A percentile compares a stretch with the other conserved stretches of the same genome.
Conservation (phyloP, 2,797 vertebrate species). For the Artibeus lituratus region DNA sequence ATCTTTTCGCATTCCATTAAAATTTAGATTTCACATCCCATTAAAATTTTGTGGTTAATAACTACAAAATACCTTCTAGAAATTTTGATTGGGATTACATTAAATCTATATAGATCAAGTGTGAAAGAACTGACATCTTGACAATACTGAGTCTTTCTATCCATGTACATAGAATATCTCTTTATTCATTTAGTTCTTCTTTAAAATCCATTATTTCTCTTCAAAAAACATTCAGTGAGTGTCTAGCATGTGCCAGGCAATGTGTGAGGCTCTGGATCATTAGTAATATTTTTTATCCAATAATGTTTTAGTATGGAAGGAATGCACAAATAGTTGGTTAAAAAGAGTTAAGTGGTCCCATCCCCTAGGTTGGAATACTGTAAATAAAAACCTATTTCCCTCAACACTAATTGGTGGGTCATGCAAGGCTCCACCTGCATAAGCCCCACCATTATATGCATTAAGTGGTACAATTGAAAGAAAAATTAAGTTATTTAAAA, state of each 20-base stretch:
- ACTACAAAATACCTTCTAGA: neutral
- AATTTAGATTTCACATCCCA: neutral
- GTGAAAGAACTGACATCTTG: neutral
- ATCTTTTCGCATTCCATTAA: neutral
- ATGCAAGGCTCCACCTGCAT: too few relatives aligned
- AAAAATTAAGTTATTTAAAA: too few relatives aligned
- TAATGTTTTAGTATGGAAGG: neutral
- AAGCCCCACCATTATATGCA: too few relatives aligned
- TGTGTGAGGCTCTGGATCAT: neutral
- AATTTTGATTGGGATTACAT: neutral
- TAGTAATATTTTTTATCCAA: neutral
- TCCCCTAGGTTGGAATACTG: too few relatives aligned
- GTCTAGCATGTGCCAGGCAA: neutral
- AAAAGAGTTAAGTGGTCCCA: neutral
- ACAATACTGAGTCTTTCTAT: neutral
- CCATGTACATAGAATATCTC: neutral
- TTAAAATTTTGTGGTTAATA: too few relatives aligned
- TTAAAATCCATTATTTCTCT: neutral
- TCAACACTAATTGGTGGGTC: too few relatives aligned
- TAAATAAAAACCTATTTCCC: too few relatives aligned
- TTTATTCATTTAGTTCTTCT: neutral
- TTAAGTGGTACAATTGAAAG: too few relatives aligned
- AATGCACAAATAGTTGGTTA: neutral
- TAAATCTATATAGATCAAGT: neutral
- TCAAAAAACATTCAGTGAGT: neutral